Conservation (phyloP, 2,113 vertebrate genomes). For the Solea senegalensis region DNA sequence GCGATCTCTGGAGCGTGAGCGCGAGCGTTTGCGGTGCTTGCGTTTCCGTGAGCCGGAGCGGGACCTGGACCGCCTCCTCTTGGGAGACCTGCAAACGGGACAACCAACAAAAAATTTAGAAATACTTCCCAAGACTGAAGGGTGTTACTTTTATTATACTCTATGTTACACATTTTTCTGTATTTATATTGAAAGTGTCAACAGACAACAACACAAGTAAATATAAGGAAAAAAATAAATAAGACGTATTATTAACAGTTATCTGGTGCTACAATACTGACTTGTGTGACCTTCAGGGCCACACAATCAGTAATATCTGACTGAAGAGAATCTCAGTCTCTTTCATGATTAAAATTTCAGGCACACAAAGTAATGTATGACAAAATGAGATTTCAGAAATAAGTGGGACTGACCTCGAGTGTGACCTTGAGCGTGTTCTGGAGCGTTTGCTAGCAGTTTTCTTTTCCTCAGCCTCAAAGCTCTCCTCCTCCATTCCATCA, state of each 20-base stretch:
- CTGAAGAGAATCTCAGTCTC: background rate
- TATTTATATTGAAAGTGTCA: too few relatives aligned
- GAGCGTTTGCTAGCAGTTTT: slow-evolving; percentile 89
- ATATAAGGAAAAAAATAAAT: too few relatives aligned
- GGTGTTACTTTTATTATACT: too few relatives aligned
- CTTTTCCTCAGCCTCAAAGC: slow-evolving; percentile 93
- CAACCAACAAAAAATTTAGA: background rate
- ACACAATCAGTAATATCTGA: background rate
- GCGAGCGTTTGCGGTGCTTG: slow-evolving; percentile 94
- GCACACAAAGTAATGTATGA: background rate
- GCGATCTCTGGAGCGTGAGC: slow-evolving; percentile 93
- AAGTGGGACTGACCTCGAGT: slow-evolving; percentile 86
- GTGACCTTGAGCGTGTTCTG: slow-evolving; percentile 93
- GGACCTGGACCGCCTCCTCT: slow-evolving; percentile 93
- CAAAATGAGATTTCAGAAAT: background rate
- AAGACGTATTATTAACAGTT: too few relatives aligned
- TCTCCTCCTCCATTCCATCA: slow-evolving; percentile 90
- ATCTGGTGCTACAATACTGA: background rate
- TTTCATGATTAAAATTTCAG: background rate
- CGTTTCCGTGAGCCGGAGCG: slow-evolving; percentile 96
- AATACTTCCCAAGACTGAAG: background rate
- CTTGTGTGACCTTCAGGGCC: slow-evolving; percentile 1
- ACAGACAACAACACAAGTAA: too few relatives aligned
- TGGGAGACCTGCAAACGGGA: slow-evolving; percentile 86
- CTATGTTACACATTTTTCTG: too few relatives aligned